Conservation (phyloP, 2,113 vertebrate species). For the Colinus virginianus region DNA sequence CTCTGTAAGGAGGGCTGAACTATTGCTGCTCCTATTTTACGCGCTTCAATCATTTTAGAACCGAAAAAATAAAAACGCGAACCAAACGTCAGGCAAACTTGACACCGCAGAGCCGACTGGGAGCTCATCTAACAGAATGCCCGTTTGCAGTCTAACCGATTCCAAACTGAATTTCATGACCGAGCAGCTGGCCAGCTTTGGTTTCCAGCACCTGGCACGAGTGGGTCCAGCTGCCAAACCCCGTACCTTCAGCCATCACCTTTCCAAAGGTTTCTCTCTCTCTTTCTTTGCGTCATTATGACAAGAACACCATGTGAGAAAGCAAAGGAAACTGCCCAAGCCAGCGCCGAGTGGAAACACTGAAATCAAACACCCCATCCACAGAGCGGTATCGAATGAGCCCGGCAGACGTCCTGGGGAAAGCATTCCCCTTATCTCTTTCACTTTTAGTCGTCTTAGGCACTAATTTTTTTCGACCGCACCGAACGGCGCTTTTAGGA, state of each 20-base stretch:
- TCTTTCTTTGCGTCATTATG: not conserved
- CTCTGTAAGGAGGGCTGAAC: not conserved
- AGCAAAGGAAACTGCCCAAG: constrained; percentile 44
- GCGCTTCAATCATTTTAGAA: not conserved
- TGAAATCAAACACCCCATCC: constrained; percentile 45
- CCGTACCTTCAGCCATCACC: not conserved
- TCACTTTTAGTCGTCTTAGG: not conserved
- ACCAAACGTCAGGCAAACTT: not conserved
- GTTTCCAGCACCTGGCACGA: not conserved
- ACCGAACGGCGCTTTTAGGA: not conserved
- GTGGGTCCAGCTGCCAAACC: constrained; percentile 20
- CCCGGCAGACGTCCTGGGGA: constrained; percentile 30
- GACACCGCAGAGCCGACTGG: not conserved
- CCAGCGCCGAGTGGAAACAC: constrained; percentile 52
- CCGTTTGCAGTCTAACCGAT: not conserved
- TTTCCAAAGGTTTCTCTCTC: not conserved
- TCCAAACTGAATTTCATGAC: constrained; percentile 23
- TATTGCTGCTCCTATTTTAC: not conserved
- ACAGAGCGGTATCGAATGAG: not conserved
- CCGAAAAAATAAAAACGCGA: not conserved
- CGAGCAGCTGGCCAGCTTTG: not conserved
- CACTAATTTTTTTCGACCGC: not conserved
- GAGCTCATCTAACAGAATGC: not conserved
- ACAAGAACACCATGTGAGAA: not conserved
- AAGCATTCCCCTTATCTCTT: constrained; percentile 12